A percentile compares a stretch with the other conserved stretches of the same genome.
These are phyloP conservation scores for Notolepis coatsorum DNA, from an alignment of 2,797 vertebrate genomes.

Conservation along the genomic window DNA sequence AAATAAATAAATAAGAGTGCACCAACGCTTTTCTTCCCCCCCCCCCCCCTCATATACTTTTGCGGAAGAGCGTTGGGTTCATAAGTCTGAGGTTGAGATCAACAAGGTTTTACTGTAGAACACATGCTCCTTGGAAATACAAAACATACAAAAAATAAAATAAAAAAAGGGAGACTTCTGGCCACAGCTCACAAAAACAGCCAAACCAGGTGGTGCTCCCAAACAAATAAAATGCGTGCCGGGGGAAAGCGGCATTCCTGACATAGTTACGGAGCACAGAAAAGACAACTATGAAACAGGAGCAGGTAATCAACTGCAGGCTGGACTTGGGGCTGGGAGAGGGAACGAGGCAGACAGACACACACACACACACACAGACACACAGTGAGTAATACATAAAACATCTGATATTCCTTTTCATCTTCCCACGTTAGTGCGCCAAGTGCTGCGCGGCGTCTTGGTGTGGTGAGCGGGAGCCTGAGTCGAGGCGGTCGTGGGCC, in stretches of 20 bases:
- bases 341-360: constrained; percentile 21
- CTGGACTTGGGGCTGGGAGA: constrained; percentile 34
- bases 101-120: neutral
- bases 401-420: constrained; percentile 68
- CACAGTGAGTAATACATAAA: constrained; percentile 65
- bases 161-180: constrained; percentile 33
- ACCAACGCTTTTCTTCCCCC: no score
- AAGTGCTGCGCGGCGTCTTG: constrained; percentile 51
- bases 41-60: neutral
- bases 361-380: constrained; percentile 16
- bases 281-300: constrained; percentile 41
- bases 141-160: constrained; percentile 10
- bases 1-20: no score
- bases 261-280: constrained; percentile 61
- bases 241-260: constrained; percentile 58
- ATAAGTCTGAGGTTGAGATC: neutral
- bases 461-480: constrained; percentile 65
- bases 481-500: constrained; percentile 51
- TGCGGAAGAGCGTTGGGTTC: neutral
- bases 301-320: constrained; percentile 61
- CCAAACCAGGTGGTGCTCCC: constrained; percentile 72
- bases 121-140: constrained; percentile 22
- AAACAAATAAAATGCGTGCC: constrained; percentile 62
- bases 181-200: constrained; percentile 49
- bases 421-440: constrained; percentile 64